phyloP scores from a whole-genome alignment of 1,140 invertebrate species.

The Thrips palmi region DNA sequence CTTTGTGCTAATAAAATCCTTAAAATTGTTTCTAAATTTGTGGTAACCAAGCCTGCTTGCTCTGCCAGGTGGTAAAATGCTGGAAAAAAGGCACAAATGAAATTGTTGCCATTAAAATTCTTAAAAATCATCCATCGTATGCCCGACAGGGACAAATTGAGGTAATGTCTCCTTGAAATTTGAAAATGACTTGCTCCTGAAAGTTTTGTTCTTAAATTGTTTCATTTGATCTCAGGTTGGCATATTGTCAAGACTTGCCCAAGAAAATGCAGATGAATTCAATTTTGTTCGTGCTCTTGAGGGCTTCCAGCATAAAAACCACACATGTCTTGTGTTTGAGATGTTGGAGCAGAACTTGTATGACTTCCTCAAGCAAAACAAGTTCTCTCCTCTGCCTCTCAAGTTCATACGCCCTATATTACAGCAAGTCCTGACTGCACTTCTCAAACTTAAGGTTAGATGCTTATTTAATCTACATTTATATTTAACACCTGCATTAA shows the following conservation, averaged over 20 bases:
- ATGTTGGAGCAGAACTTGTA: slow-evolving; percentile 99
- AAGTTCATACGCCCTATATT: slow-evolving; percentile 98
- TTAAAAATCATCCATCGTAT: slow-evolving; percentile 99
- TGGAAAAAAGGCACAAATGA: slow-evolving; percentile 99
- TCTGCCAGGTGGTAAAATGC: slow-evolving; percentile 82
- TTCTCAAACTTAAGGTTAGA: slow-evolving; percentile 84
- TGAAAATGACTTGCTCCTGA: slow-evolving; percentile 1
- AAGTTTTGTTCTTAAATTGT: slow-evolving; percentile 10
- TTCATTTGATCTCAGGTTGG: slow-evolving; percentile 43
- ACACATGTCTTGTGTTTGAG: slow-evolving; percentile 98
- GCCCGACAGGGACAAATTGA: slow-evolving; percentile 99
- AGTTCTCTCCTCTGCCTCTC: slow-evolving; percentile 92
- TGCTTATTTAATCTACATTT: not conserved
- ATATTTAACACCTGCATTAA: not conserved
- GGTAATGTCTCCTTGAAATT: slow-evolving; percentile 30
- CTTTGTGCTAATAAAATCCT: not conserved
- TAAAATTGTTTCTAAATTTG: not conserved
- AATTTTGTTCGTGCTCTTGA: slow-evolving; percentile 99
- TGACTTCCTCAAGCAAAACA: slow-evolving; percentile 99
- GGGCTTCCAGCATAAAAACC: slow-evolving; percentile 99
- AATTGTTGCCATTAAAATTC: slow-evolving; percentile 98
- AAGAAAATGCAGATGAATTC: slow-evolving; percentile 99
- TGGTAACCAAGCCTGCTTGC: slow-evolving; percentile 9
- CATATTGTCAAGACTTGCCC: slow-evolving; percentile 89
- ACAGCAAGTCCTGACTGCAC: slow-evolving; percentile 94